Percentiles rank a stretch among this genome's conserved stretches.
Conservation (phyloP, 1,140 invertebrate species). For the Zaprionus lachaisei region DNA sequence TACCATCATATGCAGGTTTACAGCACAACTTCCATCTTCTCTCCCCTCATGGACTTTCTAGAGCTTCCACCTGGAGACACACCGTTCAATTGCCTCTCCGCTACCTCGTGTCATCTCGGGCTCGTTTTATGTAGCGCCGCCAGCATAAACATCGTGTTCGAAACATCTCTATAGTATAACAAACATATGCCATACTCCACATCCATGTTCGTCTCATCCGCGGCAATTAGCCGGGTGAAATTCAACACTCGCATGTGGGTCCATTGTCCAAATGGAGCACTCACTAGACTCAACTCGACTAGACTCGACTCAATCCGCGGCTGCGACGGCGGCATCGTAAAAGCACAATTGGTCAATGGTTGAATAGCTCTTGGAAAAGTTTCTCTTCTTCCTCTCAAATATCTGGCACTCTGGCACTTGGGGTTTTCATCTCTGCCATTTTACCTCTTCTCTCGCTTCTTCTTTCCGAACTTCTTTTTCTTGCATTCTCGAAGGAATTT, state of each 20-base stretch:
- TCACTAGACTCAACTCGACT: background rate
- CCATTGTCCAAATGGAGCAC: constrained; percentile 72
- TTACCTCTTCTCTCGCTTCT: background rate
- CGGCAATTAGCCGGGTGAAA: constrained; percentile 78
- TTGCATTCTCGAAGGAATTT: constrained; percentile 33
- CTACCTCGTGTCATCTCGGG: background rate
- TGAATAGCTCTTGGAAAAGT: constrained; percentile 68
- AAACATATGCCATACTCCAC: constrained; percentile 32
- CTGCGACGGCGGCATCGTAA: constrained; percentile 33
- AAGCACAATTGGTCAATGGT: constrained; percentile 55
- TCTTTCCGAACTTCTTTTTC: constrained; percentile 5
- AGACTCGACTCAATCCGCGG: background rate
- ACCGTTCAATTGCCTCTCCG: no score
- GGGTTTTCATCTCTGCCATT: background rate
- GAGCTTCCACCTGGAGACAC: background rate
- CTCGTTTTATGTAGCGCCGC: constrained; percentile 61
- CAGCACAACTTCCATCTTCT: background rate
- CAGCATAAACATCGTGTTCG: constrained; percentile 24
- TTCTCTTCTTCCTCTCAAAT: constrained; percentile 15
- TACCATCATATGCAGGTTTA: constrained; percentile 40
- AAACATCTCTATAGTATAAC: constrained; percentile 39
- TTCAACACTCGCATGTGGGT: constrained; percentile 75
- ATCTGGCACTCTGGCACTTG: background rate
- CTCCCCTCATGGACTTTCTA: constrained; percentile 26
- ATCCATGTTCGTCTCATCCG: constrained; percentile 63